Percentiles rank a stretch among this genome's conserved stretches.
Evolutionary conservation across 2,888 invertebrate genomes (phyloP).

Genomic region (Noctua pronuba): DNA sequence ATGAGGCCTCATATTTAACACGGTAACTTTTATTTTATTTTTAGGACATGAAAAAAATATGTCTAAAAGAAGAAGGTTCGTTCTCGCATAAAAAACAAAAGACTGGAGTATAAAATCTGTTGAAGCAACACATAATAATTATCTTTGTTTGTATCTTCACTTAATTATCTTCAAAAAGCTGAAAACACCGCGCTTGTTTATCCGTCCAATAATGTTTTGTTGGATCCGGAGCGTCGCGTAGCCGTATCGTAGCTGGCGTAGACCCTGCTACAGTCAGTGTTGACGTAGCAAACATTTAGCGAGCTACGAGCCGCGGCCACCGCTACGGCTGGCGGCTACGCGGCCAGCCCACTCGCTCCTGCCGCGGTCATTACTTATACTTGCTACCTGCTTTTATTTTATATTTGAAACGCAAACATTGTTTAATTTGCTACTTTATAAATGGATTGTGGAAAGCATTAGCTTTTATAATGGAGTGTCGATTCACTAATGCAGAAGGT

Average conservation of each 20-base stretch:
- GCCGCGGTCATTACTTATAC: constrained; percentile 27
- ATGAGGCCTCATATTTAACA: constrained; percentile 63
- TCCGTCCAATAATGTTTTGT: constrained; percentile 53
- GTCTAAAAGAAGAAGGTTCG: constrained; percentile 2
- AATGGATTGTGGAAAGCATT: constrained; percentile 11
- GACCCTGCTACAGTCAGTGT: constrained; percentile 65
- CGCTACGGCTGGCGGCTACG: constrained; percentile 44
- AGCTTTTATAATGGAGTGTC: constrained; percentile 10
- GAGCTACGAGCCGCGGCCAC: constrained; percentile 59
- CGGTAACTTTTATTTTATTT: constrained; percentile 48
- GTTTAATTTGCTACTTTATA: constrained; percentile 14
- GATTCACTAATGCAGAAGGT: background rate
- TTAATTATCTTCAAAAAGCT: constrained; percentile 53
- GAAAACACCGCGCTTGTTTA: constrained; percentile 44
- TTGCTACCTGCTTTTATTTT: constrained; percentile 25
- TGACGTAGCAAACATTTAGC: constrained; percentile 74
- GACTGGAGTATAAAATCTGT: constrained; percentile 25
- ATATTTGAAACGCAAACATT: constrained; percentile 17
- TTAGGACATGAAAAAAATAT: constrained; percentile 1
- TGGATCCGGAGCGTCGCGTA: constrained; percentile 44
- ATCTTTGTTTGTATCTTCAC: constrained; percentile 54
- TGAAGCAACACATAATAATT: constrained; percentile 35
- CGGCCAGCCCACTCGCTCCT: constrained; percentile 22
- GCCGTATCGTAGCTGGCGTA: constrained; percentile 51
- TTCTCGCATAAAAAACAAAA: constrained; percentile 40